Conservation (phyloP, 2,113 vertebrate genomes). For the Labeo rohita region DNA sequence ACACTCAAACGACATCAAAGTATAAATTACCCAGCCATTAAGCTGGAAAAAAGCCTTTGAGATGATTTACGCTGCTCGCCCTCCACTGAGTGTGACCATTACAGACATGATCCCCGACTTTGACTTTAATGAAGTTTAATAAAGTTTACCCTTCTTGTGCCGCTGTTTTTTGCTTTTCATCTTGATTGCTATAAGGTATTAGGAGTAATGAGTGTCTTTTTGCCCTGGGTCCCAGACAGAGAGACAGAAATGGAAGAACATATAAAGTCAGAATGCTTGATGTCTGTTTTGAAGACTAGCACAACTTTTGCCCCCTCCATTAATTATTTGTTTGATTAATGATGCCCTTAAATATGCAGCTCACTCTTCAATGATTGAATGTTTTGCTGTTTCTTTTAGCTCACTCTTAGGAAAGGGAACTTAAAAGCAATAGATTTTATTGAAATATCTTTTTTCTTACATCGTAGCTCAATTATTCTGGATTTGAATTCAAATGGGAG, state of each 20-base stretch:
- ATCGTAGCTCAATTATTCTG: background rate
- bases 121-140: conserved; percentile 84
- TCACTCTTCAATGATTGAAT: conserved; percentile 53
- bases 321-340: conserved; percentile 76
- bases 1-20: conserved; percentile 78
- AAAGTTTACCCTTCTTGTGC: conserved; percentile 72
- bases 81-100: conserved; percentile 72
- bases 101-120: conserved; percentile 70
- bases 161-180: conserved; percentile 75
- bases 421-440: background rate
- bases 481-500: background rate
- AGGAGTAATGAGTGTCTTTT: conserved; percentile 79
- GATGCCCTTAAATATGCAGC: conserved; percentile 63
- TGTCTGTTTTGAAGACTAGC: conserved; percentile 71
- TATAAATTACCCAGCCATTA: conserved; percentile 77
- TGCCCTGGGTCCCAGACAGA: conserved; percentile 67
- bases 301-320: conserved; percentile 66
- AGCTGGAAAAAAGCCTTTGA: conserved; percentile 71
- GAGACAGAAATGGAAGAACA: conserved; percentile 65
- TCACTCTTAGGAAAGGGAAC: conserved; percentile 23
- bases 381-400: background rate
- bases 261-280: conserved; percentile 69
- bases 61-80: conserved; percentile 72
- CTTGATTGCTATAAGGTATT: conserved; percentile 77
- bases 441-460: background rate